Conservation (phyloP, 2,888 invertebrate species). For the Drosophila helvetica region DNA sequence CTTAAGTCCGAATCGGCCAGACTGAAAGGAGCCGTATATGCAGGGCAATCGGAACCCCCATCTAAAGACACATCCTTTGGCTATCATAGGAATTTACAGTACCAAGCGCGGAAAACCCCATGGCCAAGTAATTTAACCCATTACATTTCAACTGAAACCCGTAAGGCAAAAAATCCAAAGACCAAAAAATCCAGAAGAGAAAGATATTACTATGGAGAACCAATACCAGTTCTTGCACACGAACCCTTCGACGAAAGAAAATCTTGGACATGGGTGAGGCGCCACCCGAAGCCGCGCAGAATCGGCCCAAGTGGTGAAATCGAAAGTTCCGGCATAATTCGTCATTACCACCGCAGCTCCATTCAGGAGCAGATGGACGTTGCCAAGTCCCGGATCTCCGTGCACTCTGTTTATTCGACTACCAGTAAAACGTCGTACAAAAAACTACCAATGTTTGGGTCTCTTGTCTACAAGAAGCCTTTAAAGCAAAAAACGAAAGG, state of each 20-base stretch:
- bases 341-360: constrained; percentile 29
- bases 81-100: no score
- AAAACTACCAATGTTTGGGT: not conserved
- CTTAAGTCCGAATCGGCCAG: no score
- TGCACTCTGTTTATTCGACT: not conserved
- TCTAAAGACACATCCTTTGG: no score
- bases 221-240: constrained; percentile 39
- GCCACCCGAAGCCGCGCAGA: constrained; percentile 35
- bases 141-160: no score
- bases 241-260: constrained; percentile 40
- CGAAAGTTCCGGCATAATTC: rapidly evolving
- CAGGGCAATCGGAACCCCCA: no score
- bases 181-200: not conserved
- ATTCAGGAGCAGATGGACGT: not conserved
- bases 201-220: constrained; percentile 23
- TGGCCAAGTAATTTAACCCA: no score
- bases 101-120: no score
- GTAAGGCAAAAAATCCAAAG: not conserved
- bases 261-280: constrained; percentile 42
- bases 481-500: not conserved
- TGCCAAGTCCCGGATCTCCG: not conserved
- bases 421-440: not conserved
- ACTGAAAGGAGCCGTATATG: no score
- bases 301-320: not conserved
- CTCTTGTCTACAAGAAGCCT: not conserved